Conservation (phyloP, 2,113 vertebrate genomes). For the Petaurus breviceps region DNA sequence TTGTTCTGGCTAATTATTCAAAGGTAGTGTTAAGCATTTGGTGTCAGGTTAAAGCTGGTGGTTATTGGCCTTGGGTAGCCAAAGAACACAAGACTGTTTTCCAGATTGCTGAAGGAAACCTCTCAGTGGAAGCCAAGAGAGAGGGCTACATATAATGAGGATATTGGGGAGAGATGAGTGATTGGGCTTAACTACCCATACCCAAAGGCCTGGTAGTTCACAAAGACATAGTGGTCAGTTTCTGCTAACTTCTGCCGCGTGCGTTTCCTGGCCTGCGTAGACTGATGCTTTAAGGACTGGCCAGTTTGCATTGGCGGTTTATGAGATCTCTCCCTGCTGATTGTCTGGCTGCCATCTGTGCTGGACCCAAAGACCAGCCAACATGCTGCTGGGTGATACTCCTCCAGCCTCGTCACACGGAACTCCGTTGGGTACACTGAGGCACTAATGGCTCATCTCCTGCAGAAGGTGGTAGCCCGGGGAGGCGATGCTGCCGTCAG, state of each 20-base stretch:
- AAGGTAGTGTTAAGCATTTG: not conserved
- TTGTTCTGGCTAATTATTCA: not conserved
- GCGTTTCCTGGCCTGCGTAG: not conserved
- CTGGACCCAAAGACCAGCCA: not conserved
- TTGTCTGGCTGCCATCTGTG: accelerated
- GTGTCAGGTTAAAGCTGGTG: constrained; percentile 65
- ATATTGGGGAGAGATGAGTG: constrained; percentile 75
- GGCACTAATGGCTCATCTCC: constrained; percentile 44
- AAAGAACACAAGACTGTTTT: constrained; percentile 57
- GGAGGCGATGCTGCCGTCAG: constrained; percentile 70
- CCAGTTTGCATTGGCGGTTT: not conserved
- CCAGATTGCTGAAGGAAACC: constrained; percentile 67
- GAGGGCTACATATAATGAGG: constrained; percentile 69
- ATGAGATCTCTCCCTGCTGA: accelerated
- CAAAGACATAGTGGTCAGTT: constrained; percentile 80
- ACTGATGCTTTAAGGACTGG: not conserved
- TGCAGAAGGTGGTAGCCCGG: constrained; percentile 63
- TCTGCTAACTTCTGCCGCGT: constrained; percentile 56
- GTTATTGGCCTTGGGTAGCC: constrained; percentile 73
- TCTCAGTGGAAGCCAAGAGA: constrained; percentile 55
- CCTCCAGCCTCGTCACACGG: accelerated
- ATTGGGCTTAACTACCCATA: constrained; percentile 71
- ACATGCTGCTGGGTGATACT: not conserved
- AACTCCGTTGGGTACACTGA: constrained; percentile 14
- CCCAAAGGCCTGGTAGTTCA: constrained; percentile 78